Percentiles rank a stretch among this genome's conserved stretches.
Evolutionary conservation across 1,140 invertebrate species (phyloP).

Genomic region (Sweltsa coloradensis): DNA sequence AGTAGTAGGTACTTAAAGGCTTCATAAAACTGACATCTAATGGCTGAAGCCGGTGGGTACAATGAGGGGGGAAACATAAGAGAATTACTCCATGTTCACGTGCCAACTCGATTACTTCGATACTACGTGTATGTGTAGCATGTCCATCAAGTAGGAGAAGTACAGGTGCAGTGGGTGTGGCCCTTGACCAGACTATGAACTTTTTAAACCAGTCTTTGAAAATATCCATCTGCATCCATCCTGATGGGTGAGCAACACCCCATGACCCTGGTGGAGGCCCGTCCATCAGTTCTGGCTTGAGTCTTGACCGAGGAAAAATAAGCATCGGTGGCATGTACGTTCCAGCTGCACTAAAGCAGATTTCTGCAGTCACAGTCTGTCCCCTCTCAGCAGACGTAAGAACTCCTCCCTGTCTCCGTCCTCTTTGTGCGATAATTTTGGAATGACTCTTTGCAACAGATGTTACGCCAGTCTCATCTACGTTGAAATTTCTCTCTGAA

Average conservation of each 20-base stretch:
- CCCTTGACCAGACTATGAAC: slow-evolving; percentile 22
- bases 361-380: slow-evolving; percentile 22
- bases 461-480: slow-evolving; percentile 19
- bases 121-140: slow-evolving; percentile 19
- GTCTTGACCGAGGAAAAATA: slow-evolving; percentile 14
- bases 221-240: slow-evolving; percentile 22
- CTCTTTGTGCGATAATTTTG: slow-evolving; percentile 11
- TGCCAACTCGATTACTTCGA: slow-evolving; percentile 9
- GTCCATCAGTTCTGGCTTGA: slow-evolving; percentile 19
- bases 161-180: slow-evolving; percentile 20
- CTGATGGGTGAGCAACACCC: slow-evolving; percentile 17
- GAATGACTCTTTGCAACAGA: slow-evolving; percentile 14
- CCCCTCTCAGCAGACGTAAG: slow-evolving; percentile 25
- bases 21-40: slow-evolving; percentile 26
- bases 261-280: slow-evolving; percentile 19
- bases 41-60: slow-evolving; percentile 29
- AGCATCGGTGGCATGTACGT: slow-evolving; percentile 20
- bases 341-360: slow-evolving; percentile 25
- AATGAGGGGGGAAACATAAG: slow-evolving; percentile 25
- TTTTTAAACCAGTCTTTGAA: slow-evolving; percentile 24
- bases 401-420: slow-evolving; percentile 18
- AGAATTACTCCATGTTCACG: slow-evolving; percentile 25
- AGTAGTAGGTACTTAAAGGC: slow-evolving; percentile 28
- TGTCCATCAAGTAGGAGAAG: slow-evolving; percentile 26
- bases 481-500: slow-evolving; percentile 22